Percentiles rank a stretch among this genome's conserved stretches.
These are phyloP conservation scores for Galeruca laticollis DNA, from an alignment of 2,888 invertebrate genomes.

Conservation along the genomic window DNA sequence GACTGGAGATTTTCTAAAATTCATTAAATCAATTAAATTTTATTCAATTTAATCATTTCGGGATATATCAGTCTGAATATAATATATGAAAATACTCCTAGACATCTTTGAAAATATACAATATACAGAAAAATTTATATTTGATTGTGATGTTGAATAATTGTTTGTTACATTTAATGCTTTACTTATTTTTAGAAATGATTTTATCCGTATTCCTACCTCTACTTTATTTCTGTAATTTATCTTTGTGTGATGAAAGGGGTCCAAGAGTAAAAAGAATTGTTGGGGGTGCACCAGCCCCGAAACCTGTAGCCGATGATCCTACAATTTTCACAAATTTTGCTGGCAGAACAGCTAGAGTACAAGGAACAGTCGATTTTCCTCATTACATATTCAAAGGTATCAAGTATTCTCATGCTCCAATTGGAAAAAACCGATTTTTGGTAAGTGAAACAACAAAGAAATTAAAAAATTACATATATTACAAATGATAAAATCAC, in stretches of 20 bases:
- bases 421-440: conserved; percentile 71
- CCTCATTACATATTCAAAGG: conserved; percentile 79
- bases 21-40: too few species aligned
- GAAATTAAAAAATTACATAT: too few species aligned
- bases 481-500: too few species aligned
- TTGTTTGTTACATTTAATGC: too few species aligned
- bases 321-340: conserved; percentile 77
- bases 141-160: too few species aligned
- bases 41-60: too few species aligned
- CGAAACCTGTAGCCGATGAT: conserved; percentile 77
- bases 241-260: conserved; percentile 30
- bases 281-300: conserved; percentile 77
- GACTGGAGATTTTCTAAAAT: too few species aligned
- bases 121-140: too few species aligned
- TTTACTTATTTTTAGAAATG: conserved; percentile 13
- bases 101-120: too few species aligned
- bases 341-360: conserved; percentile 73
- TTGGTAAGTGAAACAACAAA: conserved; percentile 62
- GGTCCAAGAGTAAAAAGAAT: conserved; percentile 65
- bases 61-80: too few species aligned
- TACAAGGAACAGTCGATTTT: conserved; percentile 74
- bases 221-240: conserved; percentile 1
- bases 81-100: too few species aligned
- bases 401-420: conserved; percentile 76
- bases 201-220: neutral